A percentile compares a stretch with the other conserved stretches of the same genome.
These are phyloP conservation scores for Catharus fuscescens DNA, from an alignment of 2,113 vertebrate genomes.

Conservation along the genomic window DNA sequence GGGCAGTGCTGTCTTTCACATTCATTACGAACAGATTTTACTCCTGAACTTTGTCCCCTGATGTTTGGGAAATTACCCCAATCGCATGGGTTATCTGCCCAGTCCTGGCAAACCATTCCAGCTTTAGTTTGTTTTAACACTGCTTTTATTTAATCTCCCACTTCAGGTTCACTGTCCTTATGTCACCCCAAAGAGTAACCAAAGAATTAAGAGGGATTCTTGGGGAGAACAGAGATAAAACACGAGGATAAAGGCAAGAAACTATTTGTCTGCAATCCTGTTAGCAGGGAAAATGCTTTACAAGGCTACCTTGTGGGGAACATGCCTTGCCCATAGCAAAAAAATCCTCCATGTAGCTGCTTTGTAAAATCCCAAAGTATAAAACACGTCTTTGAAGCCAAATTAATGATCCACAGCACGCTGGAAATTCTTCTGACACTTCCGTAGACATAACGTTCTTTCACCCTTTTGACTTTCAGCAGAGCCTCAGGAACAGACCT, in stretches of 20 bases:
- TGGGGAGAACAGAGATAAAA: constrained; percentile 11
- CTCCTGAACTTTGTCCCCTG: neutral
- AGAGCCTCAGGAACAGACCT: constrained; percentile 26
- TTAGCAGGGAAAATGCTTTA: neutral
- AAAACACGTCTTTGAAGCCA: constrained; percentile 17
- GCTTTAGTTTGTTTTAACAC: constrained; percentile 9
- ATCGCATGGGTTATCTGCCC: neutral
- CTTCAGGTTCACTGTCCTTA: neutral
- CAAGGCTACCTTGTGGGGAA: constrained; percentile 16
- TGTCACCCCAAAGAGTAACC: neutral
- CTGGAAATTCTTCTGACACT: constrained; percentile 28
- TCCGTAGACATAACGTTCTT: neutral
- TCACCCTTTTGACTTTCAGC: constrained; percentile 34
- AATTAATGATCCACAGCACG: constrained; percentile 44
- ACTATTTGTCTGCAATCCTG: neutral
- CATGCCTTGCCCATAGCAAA: neutral
- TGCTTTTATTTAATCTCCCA: neutral
- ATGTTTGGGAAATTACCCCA: constrained; percentile 1
- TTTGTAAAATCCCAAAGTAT: constrained; percentile 25
- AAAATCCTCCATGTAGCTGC: neutral
- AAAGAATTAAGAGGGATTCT: neutral
- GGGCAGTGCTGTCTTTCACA: neutral
- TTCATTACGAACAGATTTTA: neutral
- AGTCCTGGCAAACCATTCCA: neutral
- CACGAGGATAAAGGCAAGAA: constrained; percentile 10